These are phyloP conservation scores for Chromoteleia sp. DNA, from an alignment of 2,888 invertebrate species.

Conservation along the genomic window DNA sequence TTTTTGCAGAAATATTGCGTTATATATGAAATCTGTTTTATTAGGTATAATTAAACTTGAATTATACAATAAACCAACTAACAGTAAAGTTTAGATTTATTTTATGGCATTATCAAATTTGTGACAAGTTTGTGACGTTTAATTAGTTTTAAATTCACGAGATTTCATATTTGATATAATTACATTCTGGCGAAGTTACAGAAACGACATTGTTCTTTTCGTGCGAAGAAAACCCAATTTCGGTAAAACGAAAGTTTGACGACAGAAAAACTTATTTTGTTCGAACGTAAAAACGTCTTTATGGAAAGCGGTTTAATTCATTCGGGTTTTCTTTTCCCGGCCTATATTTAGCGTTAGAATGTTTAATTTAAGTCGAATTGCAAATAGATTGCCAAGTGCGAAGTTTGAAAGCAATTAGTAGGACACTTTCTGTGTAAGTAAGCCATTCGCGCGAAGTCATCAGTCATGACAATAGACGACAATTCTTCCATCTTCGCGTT, in stretches of 20 bases:
- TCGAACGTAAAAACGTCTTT: constrained; percentile 21
- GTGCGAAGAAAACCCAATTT: constrained; percentile 21
- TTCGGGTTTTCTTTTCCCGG: constrained; percentile 38
- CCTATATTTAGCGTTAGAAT: constrained; percentile 21
- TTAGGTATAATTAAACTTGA: constrained; percentile 38
- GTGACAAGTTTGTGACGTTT: constrained; percentile 33
- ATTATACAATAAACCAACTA: constrained; percentile 18
- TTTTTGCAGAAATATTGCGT: constrained; percentile 33
- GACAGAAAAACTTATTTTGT: constrained; percentile 28
- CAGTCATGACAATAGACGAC: constrained; percentile 65
- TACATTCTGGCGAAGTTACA: constrained; percentile 2
- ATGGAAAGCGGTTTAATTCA: constrained; percentile 26
- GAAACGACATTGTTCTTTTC: constrained; percentile 27
- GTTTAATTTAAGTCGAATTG: constrained; percentile 56
- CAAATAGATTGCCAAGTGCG: constrained; percentile 51
- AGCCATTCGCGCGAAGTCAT: constrained; percentile 55
- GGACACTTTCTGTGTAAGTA: constrained; percentile 49
- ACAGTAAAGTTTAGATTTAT: constrained; percentile 39
- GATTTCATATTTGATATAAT: constrained; percentile 43
- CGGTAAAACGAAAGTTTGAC: constrained; percentile 27
- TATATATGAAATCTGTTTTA: constrained; percentile 38
- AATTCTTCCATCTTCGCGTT: constrained; percentile 48
- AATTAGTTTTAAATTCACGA: constrained; percentile 38
- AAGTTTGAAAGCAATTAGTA: constrained; percentile 65
- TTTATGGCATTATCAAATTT: constrained; percentile 39